Conservation (phyloP, 2,888 invertebrate genomes). For the Dusona sp. region DNA sequence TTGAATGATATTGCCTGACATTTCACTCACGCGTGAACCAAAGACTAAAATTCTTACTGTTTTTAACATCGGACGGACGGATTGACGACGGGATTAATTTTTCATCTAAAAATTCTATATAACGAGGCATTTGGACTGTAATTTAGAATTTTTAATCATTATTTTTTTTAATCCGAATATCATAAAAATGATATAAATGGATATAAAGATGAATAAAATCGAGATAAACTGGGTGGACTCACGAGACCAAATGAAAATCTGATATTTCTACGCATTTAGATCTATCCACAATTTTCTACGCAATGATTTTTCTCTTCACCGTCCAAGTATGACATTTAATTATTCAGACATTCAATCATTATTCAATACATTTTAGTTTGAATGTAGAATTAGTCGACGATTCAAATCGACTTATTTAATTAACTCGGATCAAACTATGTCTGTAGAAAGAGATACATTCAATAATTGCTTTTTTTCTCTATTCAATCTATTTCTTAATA, state of each 20-base stretch:
- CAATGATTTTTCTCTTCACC: neutral
- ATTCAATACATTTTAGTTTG: too few relatives aligned
- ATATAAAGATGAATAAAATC: too few relatives aligned
- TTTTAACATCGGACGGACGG: neutral
- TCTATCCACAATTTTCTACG: neutral
- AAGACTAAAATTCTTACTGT: neutral
- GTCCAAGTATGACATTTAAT: conserved; percentile 9
- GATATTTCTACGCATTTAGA: neutral
- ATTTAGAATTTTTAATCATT: neutral
- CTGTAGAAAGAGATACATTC: too few relatives aligned
- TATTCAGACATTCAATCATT: too few relatives aligned
- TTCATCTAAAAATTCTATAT: neutral
- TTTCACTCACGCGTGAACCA: conserved; percentile 76
- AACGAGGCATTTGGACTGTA: neutral
- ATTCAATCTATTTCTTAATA: neutral
- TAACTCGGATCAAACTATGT: too few relatives aligned
- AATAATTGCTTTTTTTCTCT: neutral
- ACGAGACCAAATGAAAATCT: too few relatives aligned
- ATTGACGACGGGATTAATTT: neutral
- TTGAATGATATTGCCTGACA: conserved; percentile 80
- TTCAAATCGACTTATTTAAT: too few relatives aligned
- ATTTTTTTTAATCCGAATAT: neutral
- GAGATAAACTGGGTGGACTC: too few relatives aligned
- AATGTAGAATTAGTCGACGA: too few relatives aligned
- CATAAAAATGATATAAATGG: neutral